Base-by-base conservation (phyloP, 2,113 vertebrate species). In the Cyprinodon brontotheroides region DNA sequence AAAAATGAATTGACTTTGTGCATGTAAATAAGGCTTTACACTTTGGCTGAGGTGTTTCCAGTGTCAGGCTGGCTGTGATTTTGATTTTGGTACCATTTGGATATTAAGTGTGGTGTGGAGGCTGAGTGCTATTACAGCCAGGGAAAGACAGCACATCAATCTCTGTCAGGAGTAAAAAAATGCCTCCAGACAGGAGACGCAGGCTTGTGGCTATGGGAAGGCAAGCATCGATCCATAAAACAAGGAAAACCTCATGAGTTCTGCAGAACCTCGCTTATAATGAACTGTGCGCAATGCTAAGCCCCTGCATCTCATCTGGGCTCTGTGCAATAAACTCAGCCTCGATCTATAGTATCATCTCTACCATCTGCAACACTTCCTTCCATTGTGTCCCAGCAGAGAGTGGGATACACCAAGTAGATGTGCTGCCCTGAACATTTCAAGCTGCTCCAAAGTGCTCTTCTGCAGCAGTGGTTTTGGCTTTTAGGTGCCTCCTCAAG, bases 41-140 rank as follows among this genome's bases (percentile, higher is more conserved):
- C 76, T 85, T 72, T 87, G 64, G 64, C 69, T 4, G 22, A 81
- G 86, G 74, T 75, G 77, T 74, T 78, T 74, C 68, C 5, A 5
- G 61, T 73, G 81, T 79, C 65, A 69, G 80, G 3, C 78, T 12
- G 73, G 29, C 36, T 45, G 67, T 64, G 85, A 78, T 85, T 89
- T 89, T 86, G 81, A 90, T 91, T 91, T 85, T 86, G 82, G 85
- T 84, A 79, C 84, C 83, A 89, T 91, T 92, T 87, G 82, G 89
- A 90, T 86, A 83, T 90, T 89, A 91, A 92, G 86, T 87, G 87
- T 81, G 69, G 85, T 61, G 85, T 61, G 84, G 87, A 86, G 86
- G 83, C 82, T 82, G 83, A 87, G 81, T 79, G 83, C 80, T 85
- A 73, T 87, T 86, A 85, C 78, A 72, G 68, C 80, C 29, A 10